phyloP scores from a whole-genome alignment of 2,888 invertebrate genomes.

The Pristionchus maxplancki region DNA sequence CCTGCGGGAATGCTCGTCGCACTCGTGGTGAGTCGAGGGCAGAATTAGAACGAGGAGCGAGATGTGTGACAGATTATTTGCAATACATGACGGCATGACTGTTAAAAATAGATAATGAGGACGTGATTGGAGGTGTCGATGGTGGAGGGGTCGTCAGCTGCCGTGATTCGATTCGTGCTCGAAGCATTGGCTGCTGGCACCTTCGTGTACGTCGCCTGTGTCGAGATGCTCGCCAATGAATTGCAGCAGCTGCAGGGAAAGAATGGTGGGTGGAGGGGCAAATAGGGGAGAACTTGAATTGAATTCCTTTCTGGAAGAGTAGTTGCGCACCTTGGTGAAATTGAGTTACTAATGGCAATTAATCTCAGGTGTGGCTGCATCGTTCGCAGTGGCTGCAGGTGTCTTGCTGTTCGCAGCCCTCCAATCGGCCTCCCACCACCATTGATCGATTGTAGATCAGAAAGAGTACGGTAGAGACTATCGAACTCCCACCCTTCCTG shows the following conservation, averaged over 20 bases:
- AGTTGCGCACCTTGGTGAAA: no score
- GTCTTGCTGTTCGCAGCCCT: conserved; percentile 41
- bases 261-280: conserved; percentile 4
- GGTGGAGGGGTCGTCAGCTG: conserved; percentile 63
- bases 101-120: no score
- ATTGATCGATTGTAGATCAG: conserved; percentile 49
- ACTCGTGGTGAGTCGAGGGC: conserved; percentile 55
- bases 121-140: conserved; percentile 60
- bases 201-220: conserved; percentile 75
- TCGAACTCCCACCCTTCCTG: neutral
- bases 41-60: no score
- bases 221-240: conserved; percentile 67
- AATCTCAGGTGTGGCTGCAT: conserved; percentile 32
- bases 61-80: no score
- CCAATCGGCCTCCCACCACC: conserved; percentile 33
- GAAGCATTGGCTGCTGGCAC: conserved; percentile 68
- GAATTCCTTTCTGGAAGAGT: neutral
- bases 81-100: no score
- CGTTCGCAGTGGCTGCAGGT: conserved; percentile 40
- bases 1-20: conserved; percentile 72
- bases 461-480: neutral
- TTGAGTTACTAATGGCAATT: no score
- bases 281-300: neutral
- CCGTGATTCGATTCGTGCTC: conserved; percentile 65
- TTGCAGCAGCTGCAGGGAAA: conserved; percentile 44